Conservation (phyloP, 2,113 vertebrate genomes). For the Paramisgurnus dabryanus region DNA sequence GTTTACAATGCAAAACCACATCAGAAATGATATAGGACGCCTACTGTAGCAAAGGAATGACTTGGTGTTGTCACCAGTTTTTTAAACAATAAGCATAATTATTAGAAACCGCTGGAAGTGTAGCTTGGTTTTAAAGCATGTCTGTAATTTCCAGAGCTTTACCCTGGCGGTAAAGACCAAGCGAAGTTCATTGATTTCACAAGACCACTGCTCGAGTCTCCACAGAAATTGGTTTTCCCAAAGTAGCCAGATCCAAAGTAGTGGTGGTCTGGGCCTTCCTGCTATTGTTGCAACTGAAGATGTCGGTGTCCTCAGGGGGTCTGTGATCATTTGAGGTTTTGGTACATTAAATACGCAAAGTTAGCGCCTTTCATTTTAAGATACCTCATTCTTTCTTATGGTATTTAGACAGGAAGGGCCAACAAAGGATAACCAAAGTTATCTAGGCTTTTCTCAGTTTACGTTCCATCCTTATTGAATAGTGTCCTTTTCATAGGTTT, state of each 20-base stretch:
- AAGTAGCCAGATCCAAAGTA: slow-evolving; percentile 44
- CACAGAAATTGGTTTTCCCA: slow-evolving; percentile 39
- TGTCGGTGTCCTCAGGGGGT: slow-evolving; percentile 51
- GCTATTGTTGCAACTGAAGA: slow-evolving; percentile 57
- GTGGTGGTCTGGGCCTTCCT: slow-evolving; percentile 54
- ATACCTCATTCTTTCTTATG: neutral
- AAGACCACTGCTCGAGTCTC: slow-evolving; percentile 38
- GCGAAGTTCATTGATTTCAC: slow-evolving; percentile 44
- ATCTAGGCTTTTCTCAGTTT: no score
- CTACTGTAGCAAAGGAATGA: slow-evolving; percentile 28
- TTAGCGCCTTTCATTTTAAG: slow-evolving; percentile 19
- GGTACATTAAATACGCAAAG: slow-evolving; percentile 23
- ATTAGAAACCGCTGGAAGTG: slow-evolving; percentile 34
- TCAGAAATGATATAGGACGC: slow-evolving; percentile 26
- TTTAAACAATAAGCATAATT: slow-evolving; percentile 43
- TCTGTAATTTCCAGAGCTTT: slow-evolving; percentile 39
- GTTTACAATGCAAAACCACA: slow-evolving; percentile 4
- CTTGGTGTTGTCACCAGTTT: slow-evolving; percentile 18
- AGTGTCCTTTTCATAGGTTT: neutral
- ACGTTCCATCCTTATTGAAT: no score
- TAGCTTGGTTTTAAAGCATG: slow-evolving; percentile 36
- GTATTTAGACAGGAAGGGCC: neutral
- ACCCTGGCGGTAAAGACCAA: slow-evolving; percentile 30
- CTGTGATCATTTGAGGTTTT: slow-evolving; percentile 54
- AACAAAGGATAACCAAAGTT: neutral